phyloP scores from a whole-genome alignment of 2,888 invertebrate species.

The Aporophyla lueneburgensis region DNA sequence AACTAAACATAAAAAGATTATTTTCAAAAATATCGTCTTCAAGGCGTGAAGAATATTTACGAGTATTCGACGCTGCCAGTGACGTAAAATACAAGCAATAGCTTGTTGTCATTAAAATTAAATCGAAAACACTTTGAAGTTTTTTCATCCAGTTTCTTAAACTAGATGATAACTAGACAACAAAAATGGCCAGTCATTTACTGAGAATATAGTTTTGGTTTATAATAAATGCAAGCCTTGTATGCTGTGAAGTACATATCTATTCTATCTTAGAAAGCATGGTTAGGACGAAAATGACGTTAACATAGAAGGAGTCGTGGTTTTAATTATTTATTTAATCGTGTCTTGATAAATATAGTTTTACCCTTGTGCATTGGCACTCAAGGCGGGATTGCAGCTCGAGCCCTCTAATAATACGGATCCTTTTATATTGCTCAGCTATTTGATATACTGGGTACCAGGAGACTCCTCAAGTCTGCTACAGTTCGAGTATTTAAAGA shows the following conservation, averaged over 20 bases:
- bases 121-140: neutral
- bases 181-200: neutral
- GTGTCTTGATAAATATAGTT: neutral
- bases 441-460: neutral
- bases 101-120: neutral
- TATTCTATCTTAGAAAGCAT: neutral
- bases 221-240: neutral
- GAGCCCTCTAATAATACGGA: neutral
- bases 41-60: neutral
- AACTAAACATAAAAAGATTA: too few relatives aligned
- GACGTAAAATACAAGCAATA: neutral
- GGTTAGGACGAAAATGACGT: neutral
- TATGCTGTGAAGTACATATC: neutral
- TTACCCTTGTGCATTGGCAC: neutral
- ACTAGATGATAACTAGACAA: too few relatives aligned
- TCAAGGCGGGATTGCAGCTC: neutral
- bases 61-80: too few relatives aligned
- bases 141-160: too few relatives aligned
- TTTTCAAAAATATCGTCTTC: neutral
- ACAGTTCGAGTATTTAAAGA: neutral
- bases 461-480: neutral
- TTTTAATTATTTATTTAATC: neutral
- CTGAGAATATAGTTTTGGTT: neutral
- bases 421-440: neutral
- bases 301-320: neutral